Evolutionary conservation across 1,140 invertebrate species (phyloP), one percentile per base, ranked within the genome.

Genomic region (Nasonia longicornis): DNA sequence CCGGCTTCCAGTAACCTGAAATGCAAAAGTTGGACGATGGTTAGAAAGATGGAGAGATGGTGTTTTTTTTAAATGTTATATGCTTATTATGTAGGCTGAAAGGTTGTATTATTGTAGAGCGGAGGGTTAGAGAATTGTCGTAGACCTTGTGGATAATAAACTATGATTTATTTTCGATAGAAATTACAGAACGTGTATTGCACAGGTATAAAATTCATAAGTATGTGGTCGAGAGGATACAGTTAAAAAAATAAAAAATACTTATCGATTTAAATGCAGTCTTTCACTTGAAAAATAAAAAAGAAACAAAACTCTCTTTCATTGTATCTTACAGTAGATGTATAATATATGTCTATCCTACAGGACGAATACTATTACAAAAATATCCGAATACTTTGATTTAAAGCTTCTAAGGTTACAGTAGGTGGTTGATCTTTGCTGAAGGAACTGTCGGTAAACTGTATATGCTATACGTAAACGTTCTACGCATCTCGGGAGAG

Each of bases 1-100:
- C 0, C 4, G 22, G n/a, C 22, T 78, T 82, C 63, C 63, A 70
- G 35, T 35, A 69, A 69, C 26, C 80, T 81, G 80, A 64, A 81
- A 80, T 64, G 76, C n/a, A 72, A 81, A 81, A 52, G 12, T 42
- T 31, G 0, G 1, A n/a, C 2, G 3, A 22, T 22, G 77, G 70
- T 79, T 71, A 79, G 77, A 63, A 3, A 4, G 12, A 71, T 2
- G 38, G 7, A n/a, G 52, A 20, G 6, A 58, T 58, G 16, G 16
- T 52, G 48, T 14, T 52, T 52, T 52, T 3, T 52, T 52, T 52
- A 4, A 20, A 52, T 52, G 12, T 48, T 3, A 11, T 52, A 35
- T 35, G 31, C 31, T 35, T 35, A 35, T 52, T 4, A 16, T 52
- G 12, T 52, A 20, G 52, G 16, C 2, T n/a, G 52, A n/a, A 20